Conservation (phyloP, 2,888 invertebrate genomes). For the Drosophila longiperda region DNA sequence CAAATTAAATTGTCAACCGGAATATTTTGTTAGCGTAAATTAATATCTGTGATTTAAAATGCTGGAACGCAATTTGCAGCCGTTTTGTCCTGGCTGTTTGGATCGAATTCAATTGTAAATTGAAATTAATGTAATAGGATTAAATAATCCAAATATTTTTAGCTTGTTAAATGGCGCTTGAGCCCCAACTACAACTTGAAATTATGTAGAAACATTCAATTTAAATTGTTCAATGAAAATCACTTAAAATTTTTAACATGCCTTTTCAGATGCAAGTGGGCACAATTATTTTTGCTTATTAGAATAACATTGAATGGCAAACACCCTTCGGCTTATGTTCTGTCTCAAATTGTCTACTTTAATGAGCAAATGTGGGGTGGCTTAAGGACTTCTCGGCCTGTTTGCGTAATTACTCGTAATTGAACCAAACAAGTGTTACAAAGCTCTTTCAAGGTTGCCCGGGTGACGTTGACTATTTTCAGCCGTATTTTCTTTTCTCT, state of each 20-base stretch:
- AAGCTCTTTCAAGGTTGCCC: conserved; percentile 30
- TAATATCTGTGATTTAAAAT: conserved; percentile 64
- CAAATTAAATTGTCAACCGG: conserved; percentile 73
- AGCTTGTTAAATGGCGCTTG: not conserved
- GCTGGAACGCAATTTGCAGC: conserved; percentile 39
- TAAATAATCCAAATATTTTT: conserved; percentile 38
- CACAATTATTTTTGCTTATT: conserved; percentile 6
- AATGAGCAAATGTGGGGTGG: conserved; percentile 43
- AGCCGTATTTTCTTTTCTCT: conserved; percentile 8
- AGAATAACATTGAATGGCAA: conserved; percentile 32
- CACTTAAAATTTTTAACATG: not conserved
- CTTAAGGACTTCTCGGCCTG: conserved; percentile 39
- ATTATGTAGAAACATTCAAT: not conserved
- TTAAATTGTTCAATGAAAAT: not conserved
- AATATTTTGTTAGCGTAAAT: conserved; percentile 61
- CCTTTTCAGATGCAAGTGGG: not conserved
- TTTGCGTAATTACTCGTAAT: conserved; percentile 50
- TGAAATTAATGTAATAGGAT: conserved; percentile 19
- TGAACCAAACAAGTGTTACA: conserved; percentile 52
- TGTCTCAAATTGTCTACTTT: conserved; percentile 25
- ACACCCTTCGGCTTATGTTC: conserved; percentile 11
- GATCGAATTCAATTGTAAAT: conserved; percentile 40
- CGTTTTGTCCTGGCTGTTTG: conserved; percentile 3
- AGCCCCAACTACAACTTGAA: not conserved
- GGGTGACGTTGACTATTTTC: conserved; percentile 13